Evolutionary conservation across 2,113 vertebrate species (phyloP).

Genomic region (Chamaea fasciata): DNA sequence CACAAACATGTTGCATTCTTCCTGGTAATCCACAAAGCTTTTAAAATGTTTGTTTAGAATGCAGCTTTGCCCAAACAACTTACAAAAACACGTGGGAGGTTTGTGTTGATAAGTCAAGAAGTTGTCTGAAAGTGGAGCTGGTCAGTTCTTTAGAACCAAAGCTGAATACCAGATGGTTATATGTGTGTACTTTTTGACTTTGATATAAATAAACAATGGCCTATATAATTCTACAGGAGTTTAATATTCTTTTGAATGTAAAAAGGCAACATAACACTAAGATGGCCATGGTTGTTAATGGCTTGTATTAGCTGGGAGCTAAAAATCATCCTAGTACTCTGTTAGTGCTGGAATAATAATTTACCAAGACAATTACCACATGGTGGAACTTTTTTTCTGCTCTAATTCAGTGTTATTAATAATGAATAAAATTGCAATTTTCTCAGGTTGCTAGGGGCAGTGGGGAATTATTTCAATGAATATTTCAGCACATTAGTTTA

Average conservation of each 20-base stretch:
- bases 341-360: constrained; percentile 92
- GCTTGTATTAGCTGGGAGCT: constrained; percentile 87
- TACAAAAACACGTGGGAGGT: not conserved
- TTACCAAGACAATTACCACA: constrained; percentile 98
- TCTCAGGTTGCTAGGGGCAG: constrained; percentile 87
- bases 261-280: constrained; percentile 73
- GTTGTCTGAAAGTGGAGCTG: not conserved
- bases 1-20: not conserved
- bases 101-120: not conserved
- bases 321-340: constrained; percentile 84
- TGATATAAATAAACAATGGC: not conserved
- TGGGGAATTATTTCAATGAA: constrained; percentile 97
- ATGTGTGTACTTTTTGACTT: not conserved
- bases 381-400: constrained; percentile 81
- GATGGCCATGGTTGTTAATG: constrained; percentile 80
- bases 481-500: constrained; percentile 99
- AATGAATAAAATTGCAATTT: constrained; percentile 99
- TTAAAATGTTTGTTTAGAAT: not conserved
- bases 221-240: constrained; percentile 37
- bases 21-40: not conserved
- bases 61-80: not conserved
- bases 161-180: not conserved
- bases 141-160: not conserved
- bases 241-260: constrained; percentile 52
- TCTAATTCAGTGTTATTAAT: constrained; percentile 98